These are phyloP conservation scores for Drosophila prostipennis DNA, from an alignment of 2,888 invertebrate genomes.

Conservation along the genomic window DNA sequence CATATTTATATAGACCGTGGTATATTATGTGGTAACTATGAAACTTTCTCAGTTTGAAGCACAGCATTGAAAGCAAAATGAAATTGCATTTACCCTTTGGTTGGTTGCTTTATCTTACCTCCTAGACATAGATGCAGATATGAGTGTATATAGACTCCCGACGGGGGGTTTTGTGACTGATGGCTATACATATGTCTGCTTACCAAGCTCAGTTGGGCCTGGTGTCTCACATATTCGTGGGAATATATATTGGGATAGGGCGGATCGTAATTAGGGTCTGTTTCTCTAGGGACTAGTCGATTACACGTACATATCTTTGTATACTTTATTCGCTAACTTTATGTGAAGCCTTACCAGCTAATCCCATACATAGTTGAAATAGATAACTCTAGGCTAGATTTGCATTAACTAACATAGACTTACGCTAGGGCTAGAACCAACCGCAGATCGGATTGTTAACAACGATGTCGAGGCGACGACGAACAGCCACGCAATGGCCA, in stretches of 20 bases:
- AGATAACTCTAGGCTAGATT: slow-evolving; percentile 31
- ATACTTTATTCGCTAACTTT: slow-evolving; percentile 21
- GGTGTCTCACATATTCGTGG: slow-evolving; percentile 24
- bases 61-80: slow-evolving; percentile 62
- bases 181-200: slow-evolving; percentile 32
- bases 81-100: slow-evolving; percentile 52
- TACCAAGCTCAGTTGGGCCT: slow-evolving; percentile 43
- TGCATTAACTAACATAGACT: slow-evolving; percentile 34
- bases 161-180: slow-evolving; percentile 12
- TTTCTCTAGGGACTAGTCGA: slow-evolving; percentile 52
- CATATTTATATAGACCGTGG: slow-evolving; percentile 42
- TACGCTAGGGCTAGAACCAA: slow-evolving; percentile 46
- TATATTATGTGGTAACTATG: slow-evolving; percentile 32
- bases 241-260: slow-evolving; percentile 47
- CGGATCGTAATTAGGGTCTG: slow-evolving; percentile 69
- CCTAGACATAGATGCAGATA: slow-evolving; percentile 51
- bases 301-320: slow-evolving; percentile 17
- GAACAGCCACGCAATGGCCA: slow-evolving; percentile 62
- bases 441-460: slow-evolving; percentile 45
- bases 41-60: slow-evolving; percentile 57
- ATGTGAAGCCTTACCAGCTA: slow-evolving; percentile 34
- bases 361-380: slow-evolving; percentile 5
- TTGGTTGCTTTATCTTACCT: slow-evolving; percentile 27
- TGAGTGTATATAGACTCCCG: slow-evolving; percentile 27
- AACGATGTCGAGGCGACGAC: slow-evolving; percentile 42